Conservation (phyloP, 2,888 invertebrate species). For the Philaethria dido region DNA sequence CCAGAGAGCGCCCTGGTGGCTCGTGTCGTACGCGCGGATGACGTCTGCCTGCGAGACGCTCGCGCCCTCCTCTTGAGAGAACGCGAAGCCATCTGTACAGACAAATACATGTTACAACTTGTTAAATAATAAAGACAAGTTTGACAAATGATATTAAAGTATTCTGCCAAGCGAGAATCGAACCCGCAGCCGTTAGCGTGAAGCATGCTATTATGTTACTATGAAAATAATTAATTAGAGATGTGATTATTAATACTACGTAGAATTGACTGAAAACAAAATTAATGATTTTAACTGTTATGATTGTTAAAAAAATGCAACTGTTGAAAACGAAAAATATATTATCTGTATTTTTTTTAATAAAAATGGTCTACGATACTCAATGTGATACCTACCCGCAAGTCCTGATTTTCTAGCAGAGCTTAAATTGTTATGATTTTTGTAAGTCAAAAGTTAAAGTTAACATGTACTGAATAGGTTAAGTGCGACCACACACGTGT, state of each 20-base stretch:
- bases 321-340: not conserved
- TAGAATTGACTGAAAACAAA: not conserved
- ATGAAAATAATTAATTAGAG: not conserved
- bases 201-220: constrained; percentile 13
- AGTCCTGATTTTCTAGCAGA: constrained; percentile 13
- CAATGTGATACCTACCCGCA: constrained; percentile 13
- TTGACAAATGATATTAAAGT: not conserved
- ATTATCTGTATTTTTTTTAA: constrained; percentile 3
- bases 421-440: constrained; percentile 7
- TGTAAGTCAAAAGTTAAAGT: not conserved
- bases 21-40: constrained; percentile 98
- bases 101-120: constrained; percentile 31
- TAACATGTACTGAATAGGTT: not conserved
- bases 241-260: not conserved
- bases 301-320: constrained; percentile 7
- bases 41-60: constrained; percentile 97
- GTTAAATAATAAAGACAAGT: not conserved
- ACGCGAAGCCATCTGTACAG: constrained; percentile 96
- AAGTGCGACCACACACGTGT: constrained; percentile 30
- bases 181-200: constrained; percentile 8
- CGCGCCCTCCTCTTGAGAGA: constrained; percentile 99
- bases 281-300: not conserved
- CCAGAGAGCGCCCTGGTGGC: constrained; percentile 91
- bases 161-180: constrained; percentile 18
- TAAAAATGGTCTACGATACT: not conserved